phyloP scores from a whole-genome alignment of 2,113 vertebrate genomes.

The Gavialis gangeticus region DNA sequence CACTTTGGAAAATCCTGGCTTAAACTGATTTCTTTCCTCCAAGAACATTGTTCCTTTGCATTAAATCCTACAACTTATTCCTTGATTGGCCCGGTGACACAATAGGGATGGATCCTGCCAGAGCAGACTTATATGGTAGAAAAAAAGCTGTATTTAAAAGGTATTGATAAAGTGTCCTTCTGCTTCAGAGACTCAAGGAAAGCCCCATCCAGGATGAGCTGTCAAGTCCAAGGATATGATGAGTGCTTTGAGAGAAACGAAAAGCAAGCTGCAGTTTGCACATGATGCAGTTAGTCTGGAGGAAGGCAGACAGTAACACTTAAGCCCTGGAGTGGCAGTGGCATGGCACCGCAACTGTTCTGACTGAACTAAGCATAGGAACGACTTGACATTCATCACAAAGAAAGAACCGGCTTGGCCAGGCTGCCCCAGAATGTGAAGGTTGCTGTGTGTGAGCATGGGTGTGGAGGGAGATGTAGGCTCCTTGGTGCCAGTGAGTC shows the following conservation, averaged over 20 bases:
- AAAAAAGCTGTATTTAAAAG: no score
- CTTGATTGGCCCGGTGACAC: no score
- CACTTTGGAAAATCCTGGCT: neutral
- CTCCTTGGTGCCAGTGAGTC: neutral
- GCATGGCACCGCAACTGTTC: rapidly evolving
- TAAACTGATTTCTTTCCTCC: neutral
- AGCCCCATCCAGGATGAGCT: neutral
- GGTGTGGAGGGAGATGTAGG: neutral
- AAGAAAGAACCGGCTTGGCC: no score
- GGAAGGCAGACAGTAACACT: neutral
- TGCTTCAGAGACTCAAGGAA: neutral
- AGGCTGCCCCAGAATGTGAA: neutral
- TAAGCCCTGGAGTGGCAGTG: neutral
- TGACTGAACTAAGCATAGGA: no score
- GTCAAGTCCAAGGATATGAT: neutral
- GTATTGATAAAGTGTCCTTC: neutral
- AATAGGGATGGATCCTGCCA: no score
- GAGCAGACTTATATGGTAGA: no score
- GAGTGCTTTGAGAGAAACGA: neutral
- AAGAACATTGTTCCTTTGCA: no score
- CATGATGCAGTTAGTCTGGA: neutral
- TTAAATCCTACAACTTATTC: no score
- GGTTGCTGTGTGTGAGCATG: neutral
- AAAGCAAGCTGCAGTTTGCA: neutral
- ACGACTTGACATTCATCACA: no score